Percentiles rank a stretch among this genome's conserved stretches.
phyloP scores from a whole-genome alignment of 2,797 vertebrate genomes.

The Orientallactaga sibirica region DNA sequence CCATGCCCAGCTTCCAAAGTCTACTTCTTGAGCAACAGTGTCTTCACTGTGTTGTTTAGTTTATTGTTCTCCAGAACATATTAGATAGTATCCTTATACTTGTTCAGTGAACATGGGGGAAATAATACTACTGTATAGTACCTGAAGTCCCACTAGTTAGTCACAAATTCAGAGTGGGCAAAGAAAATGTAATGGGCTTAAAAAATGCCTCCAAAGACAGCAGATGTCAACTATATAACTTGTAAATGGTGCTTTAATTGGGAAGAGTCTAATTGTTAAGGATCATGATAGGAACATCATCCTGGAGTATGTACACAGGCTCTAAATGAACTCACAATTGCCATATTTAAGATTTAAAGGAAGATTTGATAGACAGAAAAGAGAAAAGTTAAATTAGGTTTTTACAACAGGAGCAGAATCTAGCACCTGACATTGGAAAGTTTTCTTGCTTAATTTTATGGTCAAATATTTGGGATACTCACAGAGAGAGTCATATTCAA shows the following conservation, averaged over 20 bases:
- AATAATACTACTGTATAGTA: not conserved
- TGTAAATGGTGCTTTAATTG: not conserved
- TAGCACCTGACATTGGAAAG: slow-evolving; percentile 7
- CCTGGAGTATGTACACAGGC: not conserved
- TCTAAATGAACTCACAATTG: not conserved
- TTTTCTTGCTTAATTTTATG: slow-evolving; percentile 47
- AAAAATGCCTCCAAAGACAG: not conserved
- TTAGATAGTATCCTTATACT: not conserved
- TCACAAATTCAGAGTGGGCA: not conserved
- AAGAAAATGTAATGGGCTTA: not conserved
- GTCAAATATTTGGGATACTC: slow-evolving; percentile 65
- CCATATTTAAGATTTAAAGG: not conserved
- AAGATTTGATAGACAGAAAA: not conserved
- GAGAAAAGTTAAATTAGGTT: not conserved
- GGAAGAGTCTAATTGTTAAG: not conserved
- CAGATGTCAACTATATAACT: not conserved
- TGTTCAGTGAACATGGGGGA: not conserved
- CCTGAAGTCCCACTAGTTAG: not conserved
- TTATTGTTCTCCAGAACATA: slow-evolving; percentile 30
- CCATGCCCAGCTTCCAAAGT: not conserved
- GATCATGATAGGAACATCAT: not conserved
- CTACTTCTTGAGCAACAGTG: slow-evolving; percentile 32
- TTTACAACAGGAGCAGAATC: not conserved
- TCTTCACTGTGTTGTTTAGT: not conserved
- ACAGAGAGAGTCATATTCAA: slow-evolving; percentile 73